Conservation (phyloP, 2,888 invertebrate genomes). For the Esperia sulphurella region DNA sequence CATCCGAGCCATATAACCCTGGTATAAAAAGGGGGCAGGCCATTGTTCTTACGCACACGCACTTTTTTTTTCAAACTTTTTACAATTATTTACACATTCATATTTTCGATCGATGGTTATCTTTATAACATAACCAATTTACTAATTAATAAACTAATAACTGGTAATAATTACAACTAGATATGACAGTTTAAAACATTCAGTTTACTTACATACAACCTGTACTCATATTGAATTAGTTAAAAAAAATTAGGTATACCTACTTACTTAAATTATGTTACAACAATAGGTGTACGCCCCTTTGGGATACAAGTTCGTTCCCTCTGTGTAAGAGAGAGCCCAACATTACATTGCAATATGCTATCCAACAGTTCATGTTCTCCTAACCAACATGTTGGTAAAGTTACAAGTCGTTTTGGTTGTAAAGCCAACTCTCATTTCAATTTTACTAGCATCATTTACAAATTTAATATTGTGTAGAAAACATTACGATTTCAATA, state of each 20-base stretch:
- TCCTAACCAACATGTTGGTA: constrained; percentile 39
- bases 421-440: neutral
- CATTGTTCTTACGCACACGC: constrained; percentile 81
- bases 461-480: too few relatives aligned
- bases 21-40: constrained; percentile 79
- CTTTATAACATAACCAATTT: neutral
- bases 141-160: too few relatives aligned
- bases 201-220: too few relatives aligned
- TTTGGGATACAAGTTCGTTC: neutral
- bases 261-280: too few relatives aligned
- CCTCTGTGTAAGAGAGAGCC: constrained; percentile 12
- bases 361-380: constrained; percentile 32
- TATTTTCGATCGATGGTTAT: neutral
- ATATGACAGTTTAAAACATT: neutral
- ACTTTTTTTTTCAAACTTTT: constrained; percentile 48
- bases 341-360: constrained; percentile 16
- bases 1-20: constrained; percentile 58
- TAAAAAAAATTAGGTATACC: too few relatives aligned
- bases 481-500: too few relatives aligned
- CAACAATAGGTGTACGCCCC: neutral
- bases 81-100: neutral
- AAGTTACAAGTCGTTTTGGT: constrained; percentile 29
- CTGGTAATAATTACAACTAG: too few relatives aligned
- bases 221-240: too few relatives aligned
- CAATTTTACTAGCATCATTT: too few relatives aligned